Evolutionary conservation across 2,797 vertebrate species (phyloP), one percentile per base, ranked within the genome.

Genomic region (Myotis planiceps): DNA sequence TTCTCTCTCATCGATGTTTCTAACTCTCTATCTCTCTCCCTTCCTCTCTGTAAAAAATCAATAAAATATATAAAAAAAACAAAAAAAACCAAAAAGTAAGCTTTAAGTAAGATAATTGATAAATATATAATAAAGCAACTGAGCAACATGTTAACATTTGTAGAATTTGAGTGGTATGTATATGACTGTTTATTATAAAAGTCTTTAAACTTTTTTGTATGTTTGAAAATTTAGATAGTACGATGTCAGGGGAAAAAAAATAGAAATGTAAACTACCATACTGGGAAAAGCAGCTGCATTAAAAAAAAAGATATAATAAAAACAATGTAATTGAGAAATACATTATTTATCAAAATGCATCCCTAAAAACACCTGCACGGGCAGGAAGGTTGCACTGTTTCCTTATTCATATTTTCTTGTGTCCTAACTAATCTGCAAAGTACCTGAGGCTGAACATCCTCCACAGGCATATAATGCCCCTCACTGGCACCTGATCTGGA

Each of bases 31-130:
- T n/a, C n/a, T n/a, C n/a, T n/a, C n/a, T n/a, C n/a, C n/a, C n/a
- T n/a, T n/a, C n/a, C n/a, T n/a, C n/a, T n/a, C n/a, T n/a, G n/a
- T n/a, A n/a, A n/a, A n/a, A n/a, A n/a, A n/a, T n/a, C n/a, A n/a
- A n/a, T n/a, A n/a, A n/a, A n/a, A n/a, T n/a, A n/a, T n/a, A n/a
- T n/a, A n/a, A n/a, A n/a, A n/a, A n/a, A n/a, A n/a, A n/a, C n/a
- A n/a, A n/a, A n/a, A n/a, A n/a, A n/a, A n/a, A n/a, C n/a, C n/a
- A 85, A 66, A 86, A 90, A 68, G 47, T 10, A 94, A 81, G 58
- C 29, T 63, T 71, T n/a, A 76, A 53, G 12, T 74, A 90, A 76
- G 60, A 87, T 51, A 18, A 39, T 0, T 47, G 19, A 51, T 47
- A 83, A 39, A 51, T 32, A 69, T 29, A 15, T 68, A 53, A 83